Base-by-base conservation (phyloP, 2,888 invertebrate genomes). In the Protonemura montana region DNA sequence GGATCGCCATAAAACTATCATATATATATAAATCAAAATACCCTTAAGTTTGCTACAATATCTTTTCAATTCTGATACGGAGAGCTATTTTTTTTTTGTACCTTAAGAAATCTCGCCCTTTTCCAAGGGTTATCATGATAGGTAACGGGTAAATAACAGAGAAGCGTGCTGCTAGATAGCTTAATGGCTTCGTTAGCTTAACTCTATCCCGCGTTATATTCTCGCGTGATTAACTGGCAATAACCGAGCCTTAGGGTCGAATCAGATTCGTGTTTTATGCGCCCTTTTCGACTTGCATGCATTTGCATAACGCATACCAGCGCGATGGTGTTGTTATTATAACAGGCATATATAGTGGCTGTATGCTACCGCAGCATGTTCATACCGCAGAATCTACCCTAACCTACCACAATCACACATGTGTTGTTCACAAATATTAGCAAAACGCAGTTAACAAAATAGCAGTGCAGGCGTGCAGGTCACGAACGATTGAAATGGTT, bases 231-330 rank as follows among this genome's bases (percentile, higher is more conserved):
- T 30, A 27, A 29, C 81, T n/a, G 81, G 30, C 30, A 81, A 30
- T 30, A 81, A 30, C 13, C 59, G 21, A 59, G 59, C 81, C 81
- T 28, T n/a, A 29, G 81, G 81, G 81, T 27, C 7, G 27, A 29
- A 81, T 81, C 81, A 30, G 81, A 81, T 81, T 81, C 81, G 81
- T 81, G 81, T 81, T 81, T 28, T 81, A 10, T 81, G 81, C 30
- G 81, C 81, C 26, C n/a, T 81, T 29, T 5, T 10, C 28, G n/a
- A 21, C 59, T 59, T 59, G 28, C 81, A 81, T 28, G 27, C 29
- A 81, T 81, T 81, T 81, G 30, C 81, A 81, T 81, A 29, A 7
- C 28, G 30, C 81, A 81, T 81, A 30, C 81, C 81, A 26, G 21
- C 21, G 59, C 21, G 21, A 13, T 59, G 21, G 3, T 59, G 59